These are phyloP conservation scores for Neoaliturus tenellus DNA, from an alignment of 2,888 invertebrate species.

Conservation along the genomic window DNA sequence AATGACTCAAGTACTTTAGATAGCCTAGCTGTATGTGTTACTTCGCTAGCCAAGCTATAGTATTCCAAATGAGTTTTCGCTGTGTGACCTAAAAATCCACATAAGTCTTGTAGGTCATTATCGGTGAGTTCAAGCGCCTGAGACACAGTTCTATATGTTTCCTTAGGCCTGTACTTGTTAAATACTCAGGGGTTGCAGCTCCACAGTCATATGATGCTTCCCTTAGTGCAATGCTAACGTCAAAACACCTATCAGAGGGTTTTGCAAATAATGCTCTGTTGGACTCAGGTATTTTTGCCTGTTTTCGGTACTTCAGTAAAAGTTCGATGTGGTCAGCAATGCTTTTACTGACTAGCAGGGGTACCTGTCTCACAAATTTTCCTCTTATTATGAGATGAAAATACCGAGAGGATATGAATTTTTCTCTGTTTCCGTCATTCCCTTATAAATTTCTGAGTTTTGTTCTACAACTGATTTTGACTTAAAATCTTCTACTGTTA, in stretches of 20 bases:
- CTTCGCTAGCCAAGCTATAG: not conserved
- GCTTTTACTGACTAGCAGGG: not conserved
- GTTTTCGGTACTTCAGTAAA: not conserved
- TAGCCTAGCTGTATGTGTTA: not conserved
- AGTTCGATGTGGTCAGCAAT: not conserved
- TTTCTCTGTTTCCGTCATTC: not conserved
- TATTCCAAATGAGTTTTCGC: not conserved
- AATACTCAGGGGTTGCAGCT: not conserved
- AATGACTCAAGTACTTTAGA: not conserved
- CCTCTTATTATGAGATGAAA: not conserved
- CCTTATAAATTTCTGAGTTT: not conserved
- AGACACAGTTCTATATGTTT: not conserved
- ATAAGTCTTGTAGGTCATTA: not conserved
- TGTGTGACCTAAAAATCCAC: constrained; percentile 17
- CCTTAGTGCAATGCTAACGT: not conserved
- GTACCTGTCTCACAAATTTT: not conserved
- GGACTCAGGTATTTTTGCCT: not conserved
- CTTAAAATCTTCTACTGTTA: not conserved
- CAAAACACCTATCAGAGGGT: not conserved
- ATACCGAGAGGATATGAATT: not conserved
- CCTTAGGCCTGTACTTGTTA: not conserved
- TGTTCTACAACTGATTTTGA: not conserved
- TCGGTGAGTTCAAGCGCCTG: not conserved
- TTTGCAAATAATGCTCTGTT: not conserved
- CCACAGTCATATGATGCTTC: not conserved